Base-by-base conservation (phyloP, 1,140 invertebrate species). In the Notospermus geniculatus region DNA sequence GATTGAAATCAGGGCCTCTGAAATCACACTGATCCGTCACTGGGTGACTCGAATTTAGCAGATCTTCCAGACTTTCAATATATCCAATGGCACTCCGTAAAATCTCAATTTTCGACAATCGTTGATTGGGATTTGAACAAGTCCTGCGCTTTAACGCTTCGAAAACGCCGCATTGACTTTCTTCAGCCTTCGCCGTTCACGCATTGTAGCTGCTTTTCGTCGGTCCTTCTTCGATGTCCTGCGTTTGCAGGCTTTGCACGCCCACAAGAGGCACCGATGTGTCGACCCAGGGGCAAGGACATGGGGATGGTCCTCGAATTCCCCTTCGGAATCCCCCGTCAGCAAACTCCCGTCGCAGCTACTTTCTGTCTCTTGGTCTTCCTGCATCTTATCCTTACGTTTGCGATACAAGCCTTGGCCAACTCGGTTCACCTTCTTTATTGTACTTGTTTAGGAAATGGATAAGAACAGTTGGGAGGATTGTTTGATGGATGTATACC, bases 111-210 rank as follows among this genome's bases (percentile, higher is more conserved):
- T 98, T 98, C 2, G 96, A 95, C 70, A 98, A 84, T 57, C 95
- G 84, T 77, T 98, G 95, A 75, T 93, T 95, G 0, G 93, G 92
- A 81, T 97, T 97, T 62, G 91, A 89, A 72, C 94, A 92, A 0
- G 95, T 96, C 65, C 95, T 82, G 71, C 90, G 84, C 76, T 98
- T 95, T 41, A 98, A 82, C 29, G 93, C 88, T 80, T 98, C 96
- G n/a, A n/a, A 81, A 98, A 98, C 0, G 96, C 96, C 82, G 98
- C 96, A 80, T 98, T 98, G 65, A 98, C 95, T 87, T 97, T 97
- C 74, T 93, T 84, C 41, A 98, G 85, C 63, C 96, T 84, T 64
- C 95, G 83, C 66, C 96, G 83, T 79, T 98, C 96, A 0, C 96
- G 82, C 76, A 98, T 86, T 0, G 96, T 98, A 1, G 96, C 96